Percentiles rank a stretch among this genome's conserved stretches.
phyloP scores from a whole-genome alignment of 2,888 invertebrate species.

The Nymphalis urticae region DNA sequence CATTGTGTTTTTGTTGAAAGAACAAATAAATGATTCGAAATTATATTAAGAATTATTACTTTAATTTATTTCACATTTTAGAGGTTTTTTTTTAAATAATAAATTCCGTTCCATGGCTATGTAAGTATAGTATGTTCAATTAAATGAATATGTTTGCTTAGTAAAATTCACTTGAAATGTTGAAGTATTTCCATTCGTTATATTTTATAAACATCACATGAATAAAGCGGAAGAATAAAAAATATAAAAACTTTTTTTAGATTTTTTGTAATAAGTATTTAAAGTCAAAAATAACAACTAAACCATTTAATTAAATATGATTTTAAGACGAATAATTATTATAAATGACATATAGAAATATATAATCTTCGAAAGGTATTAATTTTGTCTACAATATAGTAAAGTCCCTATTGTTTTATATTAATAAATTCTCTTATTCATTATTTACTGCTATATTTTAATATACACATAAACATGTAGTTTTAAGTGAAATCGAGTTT shows the following conservation, averaged over 20 bases:
- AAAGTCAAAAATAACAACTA: too few relatives aligned
- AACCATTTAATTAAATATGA: slow-evolving; percentile 24
- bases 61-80: background rate
- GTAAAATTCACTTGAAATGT: too few relatives aligned
- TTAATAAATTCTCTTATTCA: background rate
- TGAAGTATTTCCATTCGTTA: too few relatives aligned
- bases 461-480: too few relatives aligned
- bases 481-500: too few relatives aligned
- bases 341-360: slow-evolving; percentile 43
- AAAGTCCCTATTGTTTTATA: slow-evolving; percentile 3
- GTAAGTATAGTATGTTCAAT: background rate
- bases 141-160: background rate
- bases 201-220: too few relatives aligned
- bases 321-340: slow-evolving; percentile 35
- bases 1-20: slow-evolving; percentile 28
- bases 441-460: too few relatives aligned
- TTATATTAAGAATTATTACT: background rate
- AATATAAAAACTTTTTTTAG: too few relatives aligned
- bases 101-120: background rate
- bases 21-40: slow-evolving; percentile 21
- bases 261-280: too few relatives aligned
- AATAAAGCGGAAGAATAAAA: too few relatives aligned
- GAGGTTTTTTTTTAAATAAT: background rate
- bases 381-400: slow-evolving; percentile 1
- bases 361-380: slow-evolving; percentile 33